Conservation (phyloP, 1,140 invertebrate genomes). For the Ganaspis sp. region DNA sequence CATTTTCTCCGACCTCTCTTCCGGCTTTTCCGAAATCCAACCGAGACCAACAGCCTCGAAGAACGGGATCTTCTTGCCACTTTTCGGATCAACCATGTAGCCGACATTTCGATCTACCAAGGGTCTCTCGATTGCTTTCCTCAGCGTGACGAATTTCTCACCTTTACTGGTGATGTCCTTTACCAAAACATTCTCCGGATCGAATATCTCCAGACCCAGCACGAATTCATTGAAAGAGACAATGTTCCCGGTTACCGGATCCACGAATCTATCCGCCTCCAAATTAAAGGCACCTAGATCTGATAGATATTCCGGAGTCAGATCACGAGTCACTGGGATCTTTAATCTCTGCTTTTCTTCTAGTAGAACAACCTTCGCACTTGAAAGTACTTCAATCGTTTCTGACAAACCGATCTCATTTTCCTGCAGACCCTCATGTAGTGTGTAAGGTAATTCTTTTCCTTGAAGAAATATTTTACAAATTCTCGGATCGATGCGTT, state of each 20-base stretch:
- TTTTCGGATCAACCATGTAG: conserved; percentile 89
- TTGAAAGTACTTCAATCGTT: conserved; percentile 79
- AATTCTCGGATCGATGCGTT: conserved; percentile 84
- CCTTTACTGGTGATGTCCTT: conserved; percentile 84
- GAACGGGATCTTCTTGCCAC: conserved; percentile 87
- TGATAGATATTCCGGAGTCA: conserved; percentile 82
- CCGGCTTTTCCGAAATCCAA: conserved; percentile 54
- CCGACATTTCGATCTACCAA: conserved; percentile 87
- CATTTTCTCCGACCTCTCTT: conserved; percentile 63
- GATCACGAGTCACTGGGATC: conserved; percentile 75
- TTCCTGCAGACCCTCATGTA: conserved; percentile 81
- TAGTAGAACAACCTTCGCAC: conserved; percentile 71
- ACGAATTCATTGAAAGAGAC: conserved; percentile 88
- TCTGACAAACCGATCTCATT: conserved; percentile 82
- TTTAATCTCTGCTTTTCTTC: conserved; percentile 64
- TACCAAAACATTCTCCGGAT: conserved; percentile 85
- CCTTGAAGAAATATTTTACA: conserved; percentile 81
- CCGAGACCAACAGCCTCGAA: conserved; percentile 85
- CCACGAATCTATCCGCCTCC: conserved; percentile 84
- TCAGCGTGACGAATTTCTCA: conserved; percentile 83
- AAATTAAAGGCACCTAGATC: conserved; percentile 86
- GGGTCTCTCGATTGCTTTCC: conserved; percentile 84
- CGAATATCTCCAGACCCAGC: conserved; percentile 83
- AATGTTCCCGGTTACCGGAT: conserved; percentile 85
- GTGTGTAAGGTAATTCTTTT: conserved; percentile 77